Percentiles rank a stretch among this genome's conserved stretches.
Conservation (phyloP, 2,888 invertebrate genomes). For the Xanthorhoe spadicearia region DNA sequence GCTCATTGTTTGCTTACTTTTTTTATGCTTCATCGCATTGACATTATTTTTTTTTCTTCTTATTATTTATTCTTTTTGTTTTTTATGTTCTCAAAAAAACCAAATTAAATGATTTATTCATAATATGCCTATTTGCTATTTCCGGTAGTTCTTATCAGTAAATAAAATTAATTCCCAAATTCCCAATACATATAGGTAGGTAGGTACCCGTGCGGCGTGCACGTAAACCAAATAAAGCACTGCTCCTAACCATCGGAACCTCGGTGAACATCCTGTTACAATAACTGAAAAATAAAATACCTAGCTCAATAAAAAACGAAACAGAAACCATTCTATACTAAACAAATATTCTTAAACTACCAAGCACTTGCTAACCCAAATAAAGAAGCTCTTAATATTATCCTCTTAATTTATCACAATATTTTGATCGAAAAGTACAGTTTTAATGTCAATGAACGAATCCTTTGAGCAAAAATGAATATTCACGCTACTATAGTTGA, state of each 20-base stretch:
- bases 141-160: neutral
- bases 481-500: conserved; percentile 1
- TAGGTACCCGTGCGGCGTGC: neutral
- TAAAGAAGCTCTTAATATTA: conserved; percentile 1
- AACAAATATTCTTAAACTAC: too few relatives aligned
- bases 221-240: neutral
- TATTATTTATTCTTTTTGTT: conserved; percentile 1
- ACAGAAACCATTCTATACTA: neutral
- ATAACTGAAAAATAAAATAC: neutral
- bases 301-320: neutral
- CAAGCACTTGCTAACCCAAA: neutral
- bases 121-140: neutral
- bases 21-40: neutral
- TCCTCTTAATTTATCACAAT: conserved; percentile 6
- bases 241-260: neutral
- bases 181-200: neutral
- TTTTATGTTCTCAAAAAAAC: conserved; percentile 6
- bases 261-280: neutral
- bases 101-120: neutral
- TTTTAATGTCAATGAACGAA: conserved; percentile 9
- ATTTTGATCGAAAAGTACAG: neutral
- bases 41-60: neutral
- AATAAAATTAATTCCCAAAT: neutral
- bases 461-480: conserved; percentile 3
- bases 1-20: conserved; percentile 1